Conservation (phyloP, 2,888 invertebrate species). For the Diadromus collaris region DNA sequence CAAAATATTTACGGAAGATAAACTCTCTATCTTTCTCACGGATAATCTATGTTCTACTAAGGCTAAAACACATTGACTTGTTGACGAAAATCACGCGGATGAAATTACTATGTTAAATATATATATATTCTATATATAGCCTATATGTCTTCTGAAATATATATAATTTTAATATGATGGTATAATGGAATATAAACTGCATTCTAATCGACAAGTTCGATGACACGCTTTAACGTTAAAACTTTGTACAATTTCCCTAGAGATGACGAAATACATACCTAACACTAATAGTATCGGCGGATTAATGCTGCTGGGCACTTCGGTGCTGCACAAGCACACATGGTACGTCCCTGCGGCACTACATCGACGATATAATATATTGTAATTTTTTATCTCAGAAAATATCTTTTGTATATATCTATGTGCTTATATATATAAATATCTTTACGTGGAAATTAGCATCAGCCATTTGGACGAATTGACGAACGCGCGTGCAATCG, state of each 20-base stretch:
- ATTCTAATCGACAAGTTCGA: constrained; percentile 44
- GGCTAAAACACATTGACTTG: constrained; percentile 25
- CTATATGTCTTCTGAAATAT: constrained; percentile 4
- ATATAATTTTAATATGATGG: constrained; percentile 11
- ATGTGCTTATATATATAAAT: constrained; percentile 25
- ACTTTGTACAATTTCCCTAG: constrained; percentile 54
- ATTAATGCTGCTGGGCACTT: background rate
- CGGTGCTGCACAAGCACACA: background rate
- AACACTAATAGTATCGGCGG: constrained; percentile 16
- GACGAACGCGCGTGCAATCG: constrained; percentile 28
- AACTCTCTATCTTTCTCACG: constrained; percentile 3
- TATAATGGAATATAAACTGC: constrained; percentile 29
- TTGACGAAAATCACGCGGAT: constrained; percentile 6
- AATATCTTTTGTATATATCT: constrained; percentile 30
- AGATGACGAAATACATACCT: constrained; percentile 33
- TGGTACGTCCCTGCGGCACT: background rate
- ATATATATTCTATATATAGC: constrained; percentile 5
- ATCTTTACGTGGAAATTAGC: constrained; percentile 17
- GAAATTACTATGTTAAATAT: constrained; percentile 28
- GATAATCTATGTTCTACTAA: constrained; percentile 1
- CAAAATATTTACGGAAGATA: background rate
- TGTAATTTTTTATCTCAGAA: constrained; percentile 9
- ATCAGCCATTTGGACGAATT: constrained; percentile 46
- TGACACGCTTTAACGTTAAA: constrained; percentile 28
- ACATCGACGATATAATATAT: background rate